Percentiles rank a stretch among this genome's conserved stretches.
Evolutionary conservation across 2,888 invertebrate species (phyloP).

Genomic region (Nebria brevicollis): DNA sequence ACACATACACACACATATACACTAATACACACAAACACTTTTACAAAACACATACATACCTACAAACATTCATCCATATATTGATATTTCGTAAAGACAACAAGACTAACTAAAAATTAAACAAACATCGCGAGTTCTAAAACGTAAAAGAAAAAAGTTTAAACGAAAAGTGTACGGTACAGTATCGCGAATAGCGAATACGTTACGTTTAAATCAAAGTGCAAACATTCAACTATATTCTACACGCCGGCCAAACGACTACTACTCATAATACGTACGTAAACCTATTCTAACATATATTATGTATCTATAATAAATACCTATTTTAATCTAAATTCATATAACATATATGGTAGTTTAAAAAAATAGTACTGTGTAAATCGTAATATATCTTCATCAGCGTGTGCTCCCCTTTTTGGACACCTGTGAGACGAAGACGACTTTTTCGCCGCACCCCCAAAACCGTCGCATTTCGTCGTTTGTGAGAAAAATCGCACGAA

Average conservation of each 20-base stretch:
- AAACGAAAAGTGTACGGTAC: slow-evolving; percentile 23
- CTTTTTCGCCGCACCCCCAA: slow-evolving; percentile 9
- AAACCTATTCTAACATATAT: not conserved
- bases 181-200: slow-evolving; percentile 3
- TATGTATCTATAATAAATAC: not conserved
- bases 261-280: slow-evolving; percentile 5
- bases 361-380: not conserved
- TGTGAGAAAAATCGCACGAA: too few relatives aligned
- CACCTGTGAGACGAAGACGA: not conserved
- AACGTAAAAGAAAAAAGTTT: not conserved
- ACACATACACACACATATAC: slow-evolving; percentile 29
- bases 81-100: slow-evolving; percentile 24
- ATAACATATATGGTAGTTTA: not conserved
- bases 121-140: slow-evolving; percentile 19
- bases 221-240: slow-evolving; percentile 11
- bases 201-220: slow-evolving; percentile 26
- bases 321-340: not conserved
- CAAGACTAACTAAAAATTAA: slow-evolving; percentile 28
- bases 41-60: slow-evolving; percentile 17
- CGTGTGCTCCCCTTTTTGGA: not conserved
- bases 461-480: not conserved
- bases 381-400: not conserved
- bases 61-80: slow-evolving; percentile 16
- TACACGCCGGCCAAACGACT: not conserved
- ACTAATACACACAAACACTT: slow-evolving; percentile 8